Percentiles rank a stretch among this genome's conserved stretches.
Conservation (phyloP, 2,113 vertebrate species). For the Uria lomvia region DNA sequence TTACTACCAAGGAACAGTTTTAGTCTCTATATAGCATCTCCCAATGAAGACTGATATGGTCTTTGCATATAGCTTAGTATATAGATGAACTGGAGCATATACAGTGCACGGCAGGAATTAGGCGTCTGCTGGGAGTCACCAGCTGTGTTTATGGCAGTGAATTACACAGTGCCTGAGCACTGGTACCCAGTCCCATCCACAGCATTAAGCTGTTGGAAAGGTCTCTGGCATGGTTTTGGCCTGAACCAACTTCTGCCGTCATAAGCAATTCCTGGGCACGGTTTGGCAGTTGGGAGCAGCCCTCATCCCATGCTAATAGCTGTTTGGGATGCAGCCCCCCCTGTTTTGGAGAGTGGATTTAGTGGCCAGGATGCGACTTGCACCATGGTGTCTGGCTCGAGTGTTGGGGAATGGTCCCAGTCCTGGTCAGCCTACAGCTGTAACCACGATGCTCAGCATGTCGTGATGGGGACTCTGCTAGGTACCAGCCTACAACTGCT, state of each 20-base stretch:
- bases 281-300: not conserved
- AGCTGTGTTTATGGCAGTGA: not conserved
- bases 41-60: not conserved
- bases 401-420: not conserved
- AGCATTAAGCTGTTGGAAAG: not conserved
- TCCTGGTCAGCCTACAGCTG: not conserved
- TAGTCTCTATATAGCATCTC: not conserved
- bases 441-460: fast-evolving
- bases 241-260: not conserved
- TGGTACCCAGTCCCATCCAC: not conserved
- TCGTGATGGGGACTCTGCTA: fast-evolving
- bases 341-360: not conserved
- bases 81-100: not conserved
- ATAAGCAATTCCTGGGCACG: not conserved
- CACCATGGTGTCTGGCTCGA: not conserved
- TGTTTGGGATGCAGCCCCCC: not conserved
- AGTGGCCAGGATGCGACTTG: not conserved
- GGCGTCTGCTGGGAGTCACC: not conserved
- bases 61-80: not conserved
- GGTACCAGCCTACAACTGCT: not conserved
- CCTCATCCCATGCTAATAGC: not conserved
- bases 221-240: not conserved
- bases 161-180: not conserved
- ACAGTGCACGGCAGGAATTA: not conserved
- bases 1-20: not conserved